Conservation (phyloP, 1,140 invertebrate species). For the Atopsyche davidsoni region DNA sequence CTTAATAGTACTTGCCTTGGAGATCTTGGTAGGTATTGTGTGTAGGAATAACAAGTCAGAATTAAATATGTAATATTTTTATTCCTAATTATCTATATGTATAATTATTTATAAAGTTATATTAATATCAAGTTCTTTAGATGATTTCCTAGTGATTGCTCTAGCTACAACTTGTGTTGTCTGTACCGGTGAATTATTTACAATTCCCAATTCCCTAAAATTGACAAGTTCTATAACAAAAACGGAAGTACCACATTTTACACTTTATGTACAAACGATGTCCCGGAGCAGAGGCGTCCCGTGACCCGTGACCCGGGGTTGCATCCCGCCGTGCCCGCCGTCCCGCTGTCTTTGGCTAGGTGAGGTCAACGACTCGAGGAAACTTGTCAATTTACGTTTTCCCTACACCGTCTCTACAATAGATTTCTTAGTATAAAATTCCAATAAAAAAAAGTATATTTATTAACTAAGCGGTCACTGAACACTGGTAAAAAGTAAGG, state of each 20-base stretch:
- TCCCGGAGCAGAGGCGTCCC: neutral
- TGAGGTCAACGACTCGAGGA: neutral
- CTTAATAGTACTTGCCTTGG: too few relatives aligned
- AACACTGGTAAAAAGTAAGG: constrained; percentile 27
- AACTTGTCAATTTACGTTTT: constrained; percentile 1
- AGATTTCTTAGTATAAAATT: neutral
- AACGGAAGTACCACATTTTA: constrained; percentile 16
- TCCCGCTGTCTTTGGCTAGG: neutral
- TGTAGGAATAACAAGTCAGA: constrained; percentile 8
- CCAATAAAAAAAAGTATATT: constrained; percentile 3
- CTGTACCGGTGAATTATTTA: constrained; percentile 46
- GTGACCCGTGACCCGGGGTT: too few relatives aligned
- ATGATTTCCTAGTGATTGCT: constrained; percentile 49
- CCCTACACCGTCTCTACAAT: neutral
- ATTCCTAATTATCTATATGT: constrained; percentile 52
- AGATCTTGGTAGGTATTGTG: too few relatives aligned
- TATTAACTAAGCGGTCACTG: constrained; percentile 18
- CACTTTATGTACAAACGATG: constrained; percentile 16
- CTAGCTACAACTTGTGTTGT: constrained; percentile 50
- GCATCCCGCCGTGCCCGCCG: too few relatives aligned
- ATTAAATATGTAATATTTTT: constrained; percentile 52
- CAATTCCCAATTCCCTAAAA: constrained; percentile 48
- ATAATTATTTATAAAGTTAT: constrained; percentile 55
- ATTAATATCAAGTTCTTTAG: constrained; percentile 53
- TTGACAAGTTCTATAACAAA: constrained; percentile 44